Base-by-base conservation (phyloP, 2,797 vertebrate species). In the Carcharodon carcharias region DNA sequence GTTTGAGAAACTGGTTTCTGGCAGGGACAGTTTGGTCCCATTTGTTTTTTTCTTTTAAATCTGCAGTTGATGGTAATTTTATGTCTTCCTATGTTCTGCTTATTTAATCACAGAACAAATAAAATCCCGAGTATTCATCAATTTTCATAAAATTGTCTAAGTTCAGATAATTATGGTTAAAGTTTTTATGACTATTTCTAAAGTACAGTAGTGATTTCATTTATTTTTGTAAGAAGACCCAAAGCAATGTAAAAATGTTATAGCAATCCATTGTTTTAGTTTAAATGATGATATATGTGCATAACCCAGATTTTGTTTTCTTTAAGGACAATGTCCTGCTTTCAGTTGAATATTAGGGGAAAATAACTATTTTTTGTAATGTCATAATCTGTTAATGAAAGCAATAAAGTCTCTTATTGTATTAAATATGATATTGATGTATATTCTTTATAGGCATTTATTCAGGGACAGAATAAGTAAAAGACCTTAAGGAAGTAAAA, bases 401-500 rank as follows among this genome's bases (percentile, higher is more conserved):
- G 98, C 98, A 98, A 98, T 98, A 98, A 98, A 98, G 97, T 73
- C 69, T 96, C 97, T 95, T 97, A 96, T 97, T 96, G 97, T 97
- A 97, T 96, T 96, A 1, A 92, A 92, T 35, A 40, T 94, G 92
- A 67, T 67, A 69, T 93, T 31, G 67, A 54, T 71, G 65, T 14
- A 18, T 77, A 9, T 77, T 56, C 28, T 77, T 95, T 58, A 56
- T 58, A 73, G 28, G 50, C 31, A 31, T 56, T 18, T 73, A 6
- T 77, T 95, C 2, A 23, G 28, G 28, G 28, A 95, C 4, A 18
- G 69, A 95, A 12, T 16, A 95, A 95, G 9, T 56, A 21, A 95
- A n/a, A 14, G 67, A 56, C 31, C 71, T 16, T 12, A 77, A 31
- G 12, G 35, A 11, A 77, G 71, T 77, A 21, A 65, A 65, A 21